Conservation (phyloP, 1,140 invertebrate genomes). For the Helicoverpa zea region DNA sequence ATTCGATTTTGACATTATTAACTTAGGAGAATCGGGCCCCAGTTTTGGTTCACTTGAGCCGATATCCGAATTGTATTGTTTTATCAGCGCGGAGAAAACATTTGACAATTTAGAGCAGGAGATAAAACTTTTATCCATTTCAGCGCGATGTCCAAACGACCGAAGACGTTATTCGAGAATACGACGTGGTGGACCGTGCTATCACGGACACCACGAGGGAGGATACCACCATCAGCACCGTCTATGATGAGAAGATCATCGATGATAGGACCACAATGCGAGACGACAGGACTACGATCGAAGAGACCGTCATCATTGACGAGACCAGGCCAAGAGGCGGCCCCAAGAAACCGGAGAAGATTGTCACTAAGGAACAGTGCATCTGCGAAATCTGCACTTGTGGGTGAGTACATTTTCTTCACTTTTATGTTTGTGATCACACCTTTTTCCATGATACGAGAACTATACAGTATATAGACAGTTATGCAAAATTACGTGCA, state of each 20-base stretch:
- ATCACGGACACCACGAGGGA: constrained; percentile 79
- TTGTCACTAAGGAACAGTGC: constrained; percentile 91
- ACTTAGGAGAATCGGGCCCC: no score
- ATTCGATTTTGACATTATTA: no score
- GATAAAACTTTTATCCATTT: constrained; percentile 53
- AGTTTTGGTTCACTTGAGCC: neutral
- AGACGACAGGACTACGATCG: constrained; percentile 77
- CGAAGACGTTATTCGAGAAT: constrained; percentile 80
- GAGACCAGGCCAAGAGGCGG: constrained; percentile 77
- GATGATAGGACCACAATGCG: constrained; percentile 82
- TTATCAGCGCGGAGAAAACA: constrained; percentile 17
- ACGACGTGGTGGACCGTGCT: constrained; percentile 84
- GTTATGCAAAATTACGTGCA: neutral
- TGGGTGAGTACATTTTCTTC: constrained; percentile 90
- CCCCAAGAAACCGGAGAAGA: constrained; percentile 83
- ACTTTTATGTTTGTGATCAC: constrained; percentile 5
- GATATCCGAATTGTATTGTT: constrained; percentile 12
- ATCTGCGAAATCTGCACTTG: constrained; percentile 96
- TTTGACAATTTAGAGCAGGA: neutral
- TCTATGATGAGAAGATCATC: constrained; percentile 83
- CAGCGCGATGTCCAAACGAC: constrained; percentile 85
- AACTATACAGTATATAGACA: neutral
- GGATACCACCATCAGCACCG: constrained; percentile 76
- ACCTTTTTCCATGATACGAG: constrained; percentile 26
- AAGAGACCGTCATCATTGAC: constrained; percentile 69